A percentile compares a stretch with the other conserved stretches of the same genome.
phyloP scores from a whole-genome alignment of 2,113 vertebrate species.

The Zingel zingel region DNA sequence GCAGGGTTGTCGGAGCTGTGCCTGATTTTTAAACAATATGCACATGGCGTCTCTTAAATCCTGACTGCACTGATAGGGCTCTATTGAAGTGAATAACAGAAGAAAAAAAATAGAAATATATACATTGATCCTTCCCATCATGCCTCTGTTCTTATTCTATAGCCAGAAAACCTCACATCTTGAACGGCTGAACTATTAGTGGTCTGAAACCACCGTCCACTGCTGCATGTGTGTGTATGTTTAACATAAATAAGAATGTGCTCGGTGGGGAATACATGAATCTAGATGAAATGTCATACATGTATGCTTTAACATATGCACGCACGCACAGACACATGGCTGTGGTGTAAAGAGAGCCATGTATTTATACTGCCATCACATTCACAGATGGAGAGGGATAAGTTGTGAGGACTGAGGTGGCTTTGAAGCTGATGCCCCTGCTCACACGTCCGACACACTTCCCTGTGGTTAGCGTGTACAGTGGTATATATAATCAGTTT shows the following conservation, averaged over 20 bases:
- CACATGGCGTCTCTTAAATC: constrained; percentile 20
- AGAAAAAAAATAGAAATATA: constrained; percentile 7
- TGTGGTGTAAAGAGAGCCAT: constrained; percentile 26
- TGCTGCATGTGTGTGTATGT: constrained; percentile 22
- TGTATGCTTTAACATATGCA: constrained; percentile 10
- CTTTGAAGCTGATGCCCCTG: constrained; percentile 64
- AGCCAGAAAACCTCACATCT: not conserved
- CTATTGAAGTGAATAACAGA: not conserved
- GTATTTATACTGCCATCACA: constrained; percentile 52
- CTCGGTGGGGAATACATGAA: constrained; percentile 9
- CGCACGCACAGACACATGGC: constrained; percentile 3
- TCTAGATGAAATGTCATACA: constrained; percentile 27
- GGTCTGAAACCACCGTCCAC: not conserved
- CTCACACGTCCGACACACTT: constrained; percentile 22
- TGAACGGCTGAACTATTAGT: not conserved
- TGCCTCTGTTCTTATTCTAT: not conserved
- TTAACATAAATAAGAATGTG: not conserved
- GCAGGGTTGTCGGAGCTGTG: not conserved
- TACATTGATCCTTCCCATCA: constrained; percentile 13
- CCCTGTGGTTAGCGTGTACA: constrained; percentile 43
- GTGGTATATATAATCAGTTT: not conserved
- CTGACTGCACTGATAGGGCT: not conserved
- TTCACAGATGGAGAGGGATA: constrained; percentile 42
- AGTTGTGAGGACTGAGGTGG: constrained; percentile 37
- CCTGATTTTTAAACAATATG: constrained; percentile 18